phyloP scores from a whole-genome alignment of 2,888 invertebrate genomes.

The Heteromyza rotundicornis region DNA sequence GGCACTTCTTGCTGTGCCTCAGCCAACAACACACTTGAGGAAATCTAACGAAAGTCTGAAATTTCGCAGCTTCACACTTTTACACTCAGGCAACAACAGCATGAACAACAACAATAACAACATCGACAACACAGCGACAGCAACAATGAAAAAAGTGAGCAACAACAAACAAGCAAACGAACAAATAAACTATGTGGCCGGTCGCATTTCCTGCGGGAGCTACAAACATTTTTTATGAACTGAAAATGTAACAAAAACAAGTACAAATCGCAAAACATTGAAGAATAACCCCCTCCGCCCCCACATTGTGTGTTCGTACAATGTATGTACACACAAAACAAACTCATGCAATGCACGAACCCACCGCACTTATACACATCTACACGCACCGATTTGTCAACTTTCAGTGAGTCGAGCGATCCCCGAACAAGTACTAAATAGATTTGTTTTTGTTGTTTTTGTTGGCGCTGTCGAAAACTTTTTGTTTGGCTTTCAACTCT shows the following conservation, averaged over 20 bases:
- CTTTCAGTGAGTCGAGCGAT: conserved; percentile 51
- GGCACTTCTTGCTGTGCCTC: background rate
- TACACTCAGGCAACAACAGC: background rate
- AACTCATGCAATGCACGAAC: too few relatives aligned
- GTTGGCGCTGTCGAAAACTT: conserved; percentile 4
- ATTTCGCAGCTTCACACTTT: conserved; percentile 12
- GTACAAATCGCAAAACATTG: conserved; percentile 42
- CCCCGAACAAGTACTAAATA: conserved; percentile 42
- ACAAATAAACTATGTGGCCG: conserved; percentile 14
- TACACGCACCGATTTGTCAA: conserved; percentile 56
- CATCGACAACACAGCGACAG: conserved; percentile 18
- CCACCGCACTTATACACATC: too few relatives aligned
- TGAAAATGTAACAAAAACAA: conserved; percentile 46
- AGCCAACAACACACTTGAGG: too few relatives aligned
- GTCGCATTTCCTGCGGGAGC: conserved; percentile 44
- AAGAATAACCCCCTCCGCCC: too few relatives aligned
- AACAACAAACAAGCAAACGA: conserved; percentile 1
- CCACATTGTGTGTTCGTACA: too few relatives aligned
- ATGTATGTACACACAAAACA: too few relatives aligned
- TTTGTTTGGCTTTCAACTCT: conserved; percentile 13
- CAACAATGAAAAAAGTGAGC: too few relatives aligned
- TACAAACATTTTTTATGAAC: conserved; percentile 42
- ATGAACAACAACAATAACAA: conserved; percentile 9
- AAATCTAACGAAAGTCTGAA: conserved; percentile 32
- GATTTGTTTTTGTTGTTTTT: conserved; percentile 40